Evolutionary conservation across 1,140 invertebrate genomes (phyloP), one percentile per base, ranked within the genome.

Genomic region (Vanessa atalanta): DNA sequence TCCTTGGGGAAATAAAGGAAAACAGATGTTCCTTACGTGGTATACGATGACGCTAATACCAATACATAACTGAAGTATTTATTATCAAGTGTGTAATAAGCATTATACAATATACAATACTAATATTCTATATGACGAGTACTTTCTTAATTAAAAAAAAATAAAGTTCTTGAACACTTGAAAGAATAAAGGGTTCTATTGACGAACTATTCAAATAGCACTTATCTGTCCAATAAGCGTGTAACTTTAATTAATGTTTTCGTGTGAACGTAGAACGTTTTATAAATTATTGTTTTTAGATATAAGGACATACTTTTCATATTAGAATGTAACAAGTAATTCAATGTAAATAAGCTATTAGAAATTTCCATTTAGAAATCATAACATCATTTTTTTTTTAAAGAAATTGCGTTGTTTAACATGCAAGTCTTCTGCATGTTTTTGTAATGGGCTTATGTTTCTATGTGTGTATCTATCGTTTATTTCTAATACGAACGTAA

Each of bases 1-100:
- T 85, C 82, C 84, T 84, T 83, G 43, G 16, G 80, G 55, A 79
- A 72, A 72, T 79, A 86, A 73, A 80, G 70, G 66, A 79, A 79
- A 57, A 72, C 57, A 70, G 57, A 70, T 70, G 68, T 43, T 48
- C 60, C 16, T 47, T 12, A 31, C 43, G 31, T 4, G 2, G 11
- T 47, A 60, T 37, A 50, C 15, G 57, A 61, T 14, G 57, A 26
- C 23, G 55, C 55, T 7, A 43, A 31, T 31, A 13, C 8, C 3
- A 61, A 43, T 43, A 43, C 37, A 43, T 43, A 9, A 43, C 37
- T 11, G 0, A 9, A 43, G 37, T 43, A 43, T 9, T 8, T 43
- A 43, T 9, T 8, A 43, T 43, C 37, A 43, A 43, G 3, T 43
- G 37, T 6, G 37, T 9, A 43, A 43, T 43, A 43, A 9, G 7